These are phyloP conservation scores for Plutella xylostella DNA, from an alignment of 2,888 invertebrate species.

Conservation along the genomic window DNA sequence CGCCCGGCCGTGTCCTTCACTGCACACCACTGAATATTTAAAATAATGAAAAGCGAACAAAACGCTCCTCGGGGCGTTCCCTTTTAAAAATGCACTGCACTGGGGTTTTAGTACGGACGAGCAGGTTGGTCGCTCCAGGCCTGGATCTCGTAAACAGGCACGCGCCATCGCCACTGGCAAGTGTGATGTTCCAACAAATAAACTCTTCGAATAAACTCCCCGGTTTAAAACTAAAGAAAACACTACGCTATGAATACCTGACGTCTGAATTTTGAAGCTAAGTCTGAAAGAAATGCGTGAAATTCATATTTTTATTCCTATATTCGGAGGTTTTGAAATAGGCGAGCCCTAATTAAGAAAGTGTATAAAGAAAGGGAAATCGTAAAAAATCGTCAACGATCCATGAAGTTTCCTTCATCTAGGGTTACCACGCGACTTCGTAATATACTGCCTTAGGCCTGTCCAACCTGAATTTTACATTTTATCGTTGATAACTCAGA, in stretches of 20 bases:
- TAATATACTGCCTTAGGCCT: too few relatives aligned
- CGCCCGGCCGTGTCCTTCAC: slow-evolving; percentile 26
- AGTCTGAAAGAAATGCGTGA: neutral
- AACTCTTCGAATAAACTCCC: slow-evolving; percentile 2
- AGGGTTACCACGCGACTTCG: neutral
- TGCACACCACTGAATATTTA: slow-evolving; percentile 64
- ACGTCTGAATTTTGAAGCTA: neutral
- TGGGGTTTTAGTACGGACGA: slow-evolving; percentile 53
- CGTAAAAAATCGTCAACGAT: slow-evolving; percentile 45
- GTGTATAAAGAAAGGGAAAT: slow-evolving; percentile 30
- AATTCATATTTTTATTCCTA: neutral
- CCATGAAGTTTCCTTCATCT: slow-evolving; percentile 22
- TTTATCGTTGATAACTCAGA: too few relatives aligned
- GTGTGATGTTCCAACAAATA: slow-evolving; percentile 3
- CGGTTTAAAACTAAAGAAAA: neutral
- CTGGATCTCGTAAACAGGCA: slow-evolving; percentile 46
- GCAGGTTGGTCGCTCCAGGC: slow-evolving; percentile 60
- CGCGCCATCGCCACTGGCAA: neutral
- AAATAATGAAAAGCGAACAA: slow-evolving; percentile 60
- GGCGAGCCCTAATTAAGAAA: neutral
- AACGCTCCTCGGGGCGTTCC: slow-evolving; percentile 48
- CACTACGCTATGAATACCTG: neutral
- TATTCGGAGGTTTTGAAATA: too few relatives aligned
- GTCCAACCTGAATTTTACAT: too few relatives aligned
- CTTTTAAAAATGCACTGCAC: slow-evolving; percentile 69